These are phyloP conservation scores for Limnothrissa miodon DNA, from an alignment of 2,113 vertebrate genomes.

Conservation along the genomic window DNA sequence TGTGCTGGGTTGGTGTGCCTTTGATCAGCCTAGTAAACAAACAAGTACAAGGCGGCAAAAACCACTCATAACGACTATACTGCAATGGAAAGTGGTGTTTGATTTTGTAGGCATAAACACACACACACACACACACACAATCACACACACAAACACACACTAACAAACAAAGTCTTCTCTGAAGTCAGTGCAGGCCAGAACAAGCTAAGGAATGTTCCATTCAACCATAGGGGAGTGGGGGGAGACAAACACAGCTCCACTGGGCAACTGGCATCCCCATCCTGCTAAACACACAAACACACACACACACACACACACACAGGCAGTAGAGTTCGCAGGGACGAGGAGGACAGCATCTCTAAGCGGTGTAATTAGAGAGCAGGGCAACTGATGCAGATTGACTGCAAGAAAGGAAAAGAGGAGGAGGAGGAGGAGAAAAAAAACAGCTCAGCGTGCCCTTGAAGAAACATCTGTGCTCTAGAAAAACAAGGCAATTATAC, in stretches of 20 bases:
- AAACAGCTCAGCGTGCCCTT: constrained; percentile 65
- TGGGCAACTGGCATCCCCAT: constrained; percentile 24
- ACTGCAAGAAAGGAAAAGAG: constrained; percentile 46
- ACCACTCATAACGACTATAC: constrained; percentile 7
- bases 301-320: neutral
- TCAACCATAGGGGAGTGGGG: constrained; percentile 18
- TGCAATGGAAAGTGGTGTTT: constrained; percentile 15
- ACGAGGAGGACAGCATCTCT: constrained; percentile 60
- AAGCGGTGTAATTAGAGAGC: constrained; percentile 74
- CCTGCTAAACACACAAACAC: neutral
- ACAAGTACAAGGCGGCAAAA: constrained; percentile 24
- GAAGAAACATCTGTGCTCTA: constrained; percentile 74
- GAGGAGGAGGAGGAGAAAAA: neutral
- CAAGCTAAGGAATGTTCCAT: constrained; percentile 43
- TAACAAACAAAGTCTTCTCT: constrained; percentile 20
- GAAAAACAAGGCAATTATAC: constrained; percentile 80
- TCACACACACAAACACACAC: constrained; percentile 18
- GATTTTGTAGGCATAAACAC: constrained; percentile 7
- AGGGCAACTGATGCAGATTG: constrained; percentile 64
- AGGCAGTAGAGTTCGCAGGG: constrained; percentile 23
- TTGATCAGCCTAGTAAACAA: constrained; percentile 6
- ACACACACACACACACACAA: constrained; percentile 14
- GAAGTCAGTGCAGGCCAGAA: constrained; percentile 36
- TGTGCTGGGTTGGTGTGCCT: neutral
- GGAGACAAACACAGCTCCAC: constrained; percentile 32